Evolutionary conservation across 2,113 vertebrate species (phyloP), one percentile per base, ranked within the genome.

Genomic region (Hippocampus barbouri): DNA sequence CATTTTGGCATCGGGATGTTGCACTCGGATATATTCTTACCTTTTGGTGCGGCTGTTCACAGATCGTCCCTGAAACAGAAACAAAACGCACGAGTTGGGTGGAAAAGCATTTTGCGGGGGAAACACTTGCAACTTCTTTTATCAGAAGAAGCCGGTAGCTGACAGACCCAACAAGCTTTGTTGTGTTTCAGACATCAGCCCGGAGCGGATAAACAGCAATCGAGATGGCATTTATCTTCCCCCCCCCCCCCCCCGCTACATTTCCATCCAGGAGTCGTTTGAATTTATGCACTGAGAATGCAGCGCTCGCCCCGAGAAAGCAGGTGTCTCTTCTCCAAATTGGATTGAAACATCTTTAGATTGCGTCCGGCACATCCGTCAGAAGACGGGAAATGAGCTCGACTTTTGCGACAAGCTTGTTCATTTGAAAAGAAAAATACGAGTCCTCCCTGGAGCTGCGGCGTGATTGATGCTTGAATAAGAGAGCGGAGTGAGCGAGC

Each of bases 21-120:
- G 53, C n/a, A 20, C 4, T 14, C 5, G 34, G 5, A 51, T 51
- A 1, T 57, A 76, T 25, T 61, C 94, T 93, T 92, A 98, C 97
- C 97, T 96, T 91, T 95, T 97, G 75, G 94, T 93, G 82, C 92
- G 93, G 83, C 91, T 91, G 79, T 91, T 90, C 80, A 91, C 90
- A 70, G 93, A 88, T 88, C 93, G 95, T 61, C 27, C 97, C 97
- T 99, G 80, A 54, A 89, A 74, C 15, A 10, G 57, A 79, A 76
- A 47, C 81, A 85, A 66, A 66, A 71, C 6, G 18, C 14, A 49
- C 64, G 59, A 68, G 5, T 30, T 34, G 5, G 43, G 10, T 12
- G 43, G 43, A 14, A 45, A 51, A 51, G 15, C 66, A 8, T 40
- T 64, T 64, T 15, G 18, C 18, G 14, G 2, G 34, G 16, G 18